Base-by-base conservation (phyloP, 1,140 invertebrate genomes). In the Babylonia areolata region DNA sequence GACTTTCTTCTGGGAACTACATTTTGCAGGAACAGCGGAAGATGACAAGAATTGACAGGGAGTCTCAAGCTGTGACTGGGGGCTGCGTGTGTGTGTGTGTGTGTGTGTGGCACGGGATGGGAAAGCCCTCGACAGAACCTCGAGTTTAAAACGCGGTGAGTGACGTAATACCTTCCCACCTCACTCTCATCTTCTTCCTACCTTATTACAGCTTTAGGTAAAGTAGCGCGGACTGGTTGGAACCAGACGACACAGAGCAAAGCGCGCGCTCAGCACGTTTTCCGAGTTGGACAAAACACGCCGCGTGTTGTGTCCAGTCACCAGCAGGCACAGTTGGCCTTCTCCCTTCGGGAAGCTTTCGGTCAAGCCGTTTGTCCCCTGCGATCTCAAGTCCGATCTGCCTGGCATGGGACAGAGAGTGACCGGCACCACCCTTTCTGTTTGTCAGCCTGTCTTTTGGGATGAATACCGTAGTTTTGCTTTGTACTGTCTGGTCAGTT, bases 81-180 rank as follows among this genome's bases (percentile, higher is more conserved):
- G 42, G 23, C 35, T 37, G n/a, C n/a, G n/a, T n/a, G n/a, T n/a
- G n/a, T n/a, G n/a, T n/a, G n/a, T n/a, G n/a, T n/a, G n/a, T n/a
- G n/a, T 79, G 40, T 28, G 77, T 40, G 77, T 51, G 46, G 9
- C 9, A 15, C 39, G 42, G 17, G 39, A 40, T 28, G 77, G 77
- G 20, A 79, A 79, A 40, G 39, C 37, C 37, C 37, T 79, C 39
- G 42, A 33, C 12, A 35, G 39, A 42, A 20, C 77, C 39, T 79
- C 42, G 77, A 79, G 28, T 79, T 51, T 51, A 51, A 28, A 79
- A 35, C 77, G 77, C 77, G 77, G 77, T 79, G 77, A 79, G 77
- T 79, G 77, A 79, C 77, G 77, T n/a, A 79, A 79, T n/a, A 39
- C 40, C 42, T 42, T 28, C 77, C 77, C 77, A 42, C 37, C 39